phyloP scores from a whole-genome alignment of 2,888 invertebrate species.

The Hyles lineata region DNA sequence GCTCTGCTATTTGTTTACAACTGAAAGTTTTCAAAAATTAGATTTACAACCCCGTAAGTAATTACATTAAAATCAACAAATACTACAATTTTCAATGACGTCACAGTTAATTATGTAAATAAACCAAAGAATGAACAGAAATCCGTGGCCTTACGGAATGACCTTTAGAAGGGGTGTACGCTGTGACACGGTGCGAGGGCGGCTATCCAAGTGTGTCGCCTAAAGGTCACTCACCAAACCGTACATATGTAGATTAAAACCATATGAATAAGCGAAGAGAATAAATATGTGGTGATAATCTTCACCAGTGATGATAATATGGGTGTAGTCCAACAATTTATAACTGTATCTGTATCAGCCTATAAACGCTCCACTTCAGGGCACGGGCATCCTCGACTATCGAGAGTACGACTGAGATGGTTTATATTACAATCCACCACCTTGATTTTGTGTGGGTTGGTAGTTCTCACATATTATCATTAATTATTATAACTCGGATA shows the following conservation, averaged over 20 bases:
- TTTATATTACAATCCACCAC: too few species aligned
- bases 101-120: background rate
- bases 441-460: too few species aligned
- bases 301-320: background rate
- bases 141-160: conserved; percentile 40
- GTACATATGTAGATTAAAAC: background rate
- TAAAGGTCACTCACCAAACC: conserved; percentile 47
- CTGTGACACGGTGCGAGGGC: conserved; percentile 44
- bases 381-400: too few species aligned
- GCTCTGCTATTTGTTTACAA: too few species aligned
- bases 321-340: too few species aligned
- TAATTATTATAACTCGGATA: too few species aligned
- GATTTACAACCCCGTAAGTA: background rate
- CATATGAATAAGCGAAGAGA: background rate
- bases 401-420: too few species aligned
- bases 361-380: too few species aligned
- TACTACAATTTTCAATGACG: background rate
- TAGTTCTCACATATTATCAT: too few species aligned
- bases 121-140: conserved; percentile 33
- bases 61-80: background rate
- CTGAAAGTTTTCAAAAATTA: too few species aligned
- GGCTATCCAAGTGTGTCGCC: conserved; percentile 51
- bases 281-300: background rate
- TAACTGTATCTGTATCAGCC: too few species aligned
- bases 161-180: conserved; percentile 56